These are phyloP conservation scores for Araneus ventricosus DNA, from an alignment of 1,140 invertebrate species.

Conservation along the genomic window DNA sequence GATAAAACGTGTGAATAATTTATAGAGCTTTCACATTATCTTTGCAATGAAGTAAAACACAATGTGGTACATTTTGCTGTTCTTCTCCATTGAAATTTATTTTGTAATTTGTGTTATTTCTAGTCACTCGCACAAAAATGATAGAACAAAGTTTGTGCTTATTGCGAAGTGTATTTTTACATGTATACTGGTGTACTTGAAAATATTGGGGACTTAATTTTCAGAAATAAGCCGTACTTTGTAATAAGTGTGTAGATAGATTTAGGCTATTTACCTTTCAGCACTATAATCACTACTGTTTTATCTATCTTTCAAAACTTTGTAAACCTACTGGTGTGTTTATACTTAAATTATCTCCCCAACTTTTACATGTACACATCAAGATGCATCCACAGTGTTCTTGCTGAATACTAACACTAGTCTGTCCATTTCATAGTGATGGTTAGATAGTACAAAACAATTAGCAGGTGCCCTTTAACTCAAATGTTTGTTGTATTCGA, in stretches of 20 bases:
- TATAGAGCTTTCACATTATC: conserved; percentile 71
- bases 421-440: conserved; percentile 75
- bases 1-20: conserved; percentile 51
- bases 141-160: conserved; percentile 73
- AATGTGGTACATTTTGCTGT: conserved; percentile 68
- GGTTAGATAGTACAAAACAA: conserved; percentile 76
- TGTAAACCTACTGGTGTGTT: conserved; percentile 40
- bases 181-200: conserved; percentile 70
- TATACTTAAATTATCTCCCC: conserved; percentile 66
- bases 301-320: conserved; percentile 48
- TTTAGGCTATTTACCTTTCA: conserved; percentile 57
- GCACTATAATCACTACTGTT: conserved; percentile 63
- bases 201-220: conserved; percentile 73
- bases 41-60: conserved; percentile 62
- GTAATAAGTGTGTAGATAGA: conserved; percentile 50
- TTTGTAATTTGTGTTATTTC: conserved; percentile 61
- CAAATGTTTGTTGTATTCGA: conserved; percentile 72
- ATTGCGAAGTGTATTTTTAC: conserved; percentile 72
- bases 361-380: conserved; percentile 71
- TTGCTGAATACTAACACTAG: conserved; percentile 75
- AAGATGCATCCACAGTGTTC: conserved; percentile 69
- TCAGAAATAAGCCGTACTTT: conserved; percentile 47
- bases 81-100: conserved; percentile 64
- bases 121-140: conserved; percentile 72
- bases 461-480: conserved; percentile 75